phyloP scores from a whole-genome alignment of 2,797 vertebrate genomes.

The Pipistrellus pipistrellus region DNA sequence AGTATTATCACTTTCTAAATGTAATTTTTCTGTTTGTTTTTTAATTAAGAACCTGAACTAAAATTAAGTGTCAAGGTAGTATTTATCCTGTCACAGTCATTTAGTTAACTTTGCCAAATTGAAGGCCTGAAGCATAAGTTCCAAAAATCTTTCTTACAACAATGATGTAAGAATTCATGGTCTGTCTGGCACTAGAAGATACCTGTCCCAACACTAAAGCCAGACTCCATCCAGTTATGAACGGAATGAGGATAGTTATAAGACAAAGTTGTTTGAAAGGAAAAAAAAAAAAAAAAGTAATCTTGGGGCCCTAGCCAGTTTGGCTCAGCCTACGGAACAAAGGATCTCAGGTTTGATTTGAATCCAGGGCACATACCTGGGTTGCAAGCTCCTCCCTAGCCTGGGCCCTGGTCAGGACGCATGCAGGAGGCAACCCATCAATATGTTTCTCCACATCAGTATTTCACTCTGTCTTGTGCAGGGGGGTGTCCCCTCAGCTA shows the following conservation, averaged over 20 bases:
- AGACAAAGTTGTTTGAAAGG: neutral
- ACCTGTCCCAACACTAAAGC: neutral
- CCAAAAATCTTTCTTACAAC: neutral
- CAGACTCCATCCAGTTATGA: neutral
- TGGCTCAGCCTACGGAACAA: no score
- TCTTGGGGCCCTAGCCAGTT: no score
- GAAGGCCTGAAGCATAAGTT: neutral
- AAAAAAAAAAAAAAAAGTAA: neutral
- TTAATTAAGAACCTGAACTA: neutral
- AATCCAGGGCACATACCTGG: no score
- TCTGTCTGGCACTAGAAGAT: neutral
- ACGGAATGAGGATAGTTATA: neutral
- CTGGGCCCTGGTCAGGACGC: no score
- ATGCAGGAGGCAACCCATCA: no score
- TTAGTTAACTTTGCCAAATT: neutral
- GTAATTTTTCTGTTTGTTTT: slow-evolving; percentile 15
- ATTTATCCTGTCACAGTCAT: neutral
- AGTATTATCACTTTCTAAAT: neutral
- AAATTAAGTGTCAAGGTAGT: slow-evolving; percentile 1
- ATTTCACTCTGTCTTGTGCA: no score
- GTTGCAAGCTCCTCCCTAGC: no score
- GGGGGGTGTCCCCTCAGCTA: no score
- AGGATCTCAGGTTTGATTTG: no score
- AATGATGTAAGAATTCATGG: neutral
- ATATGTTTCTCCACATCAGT: no score